Evolutionary conservation across 2,113 vertebrate species (phyloP), one percentile per base, ranked within the genome.

Genomic region (Oreochromis spilurus): DNA sequence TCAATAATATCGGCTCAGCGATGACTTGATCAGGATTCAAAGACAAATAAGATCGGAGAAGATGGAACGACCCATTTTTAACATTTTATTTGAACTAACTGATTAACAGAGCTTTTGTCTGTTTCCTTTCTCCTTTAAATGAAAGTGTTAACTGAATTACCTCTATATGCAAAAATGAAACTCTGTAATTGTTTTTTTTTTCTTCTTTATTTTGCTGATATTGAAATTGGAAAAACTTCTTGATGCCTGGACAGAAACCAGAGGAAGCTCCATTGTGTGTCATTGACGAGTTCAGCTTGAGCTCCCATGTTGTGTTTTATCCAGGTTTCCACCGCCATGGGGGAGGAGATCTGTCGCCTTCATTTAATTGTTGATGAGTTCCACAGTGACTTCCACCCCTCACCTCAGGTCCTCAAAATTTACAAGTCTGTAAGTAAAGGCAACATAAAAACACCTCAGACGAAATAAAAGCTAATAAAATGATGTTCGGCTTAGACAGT

Each of bases 311-410:
- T 77, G 13, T 40, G 7, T 82, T 87, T 90, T 9, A 16, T 94
- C 12, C 94, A 99, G 99, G 99, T 99, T 82, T 99, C 98, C 12
- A 96, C 87, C 86, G 98, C 98, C 82, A 99, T 99, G 98, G 97
- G 96, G 5, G 97, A 99, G 91, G 99, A 99, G 96, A 99, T 99
- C 89, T 97, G 97, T 90, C 97, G 98, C 79, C 97, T 99, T n/a
- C 97, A 98, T 1, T 95, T 98, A 83, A 96, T 99, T 88, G 97
- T 99, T 55, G 97, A 99, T 77, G 98, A 98, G 92, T 99, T 99
- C 96, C 96, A 91, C 21, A 92, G 96, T 5, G 98, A 99, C 91
- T 99, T 99, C 92, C 98, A 99, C 92, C 97, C 98, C 16, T 98
- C 97, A 45, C 95, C 96, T 70, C 97, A 98, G 60, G 97, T 99